A percentile compares a stretch with the other conserved stretches of the same genome.
phyloP scores from a whole-genome alignment of 1,140 invertebrate genomes.

The Epicauta chinensis region DNA sequence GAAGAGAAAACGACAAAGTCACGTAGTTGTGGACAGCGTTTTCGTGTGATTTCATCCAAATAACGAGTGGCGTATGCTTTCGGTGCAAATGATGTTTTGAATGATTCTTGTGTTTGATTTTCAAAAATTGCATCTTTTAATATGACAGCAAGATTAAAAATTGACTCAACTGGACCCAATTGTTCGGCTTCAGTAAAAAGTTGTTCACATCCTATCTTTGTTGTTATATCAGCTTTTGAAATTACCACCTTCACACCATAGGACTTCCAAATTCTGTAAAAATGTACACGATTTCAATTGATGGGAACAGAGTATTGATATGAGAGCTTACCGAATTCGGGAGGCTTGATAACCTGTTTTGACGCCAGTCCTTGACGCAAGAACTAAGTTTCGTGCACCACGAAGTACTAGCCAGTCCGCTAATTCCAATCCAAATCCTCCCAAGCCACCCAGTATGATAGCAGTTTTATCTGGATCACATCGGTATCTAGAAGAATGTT shows the following conservation, averaged over 20 bases:
- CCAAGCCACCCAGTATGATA: conserved; percentile 68
- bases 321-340: conserved; percentile 50
- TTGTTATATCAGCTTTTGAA: conserved; percentile 45
- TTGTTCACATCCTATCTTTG: conserved; percentile 45
- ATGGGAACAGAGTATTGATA: conserved; percentile 9
- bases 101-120: conserved; percentile 63
- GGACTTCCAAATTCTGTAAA: conserved; percentile 46
- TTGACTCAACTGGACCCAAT: conserved; percentile 60
- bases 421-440: conserved; percentile 73
- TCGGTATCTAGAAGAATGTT: conserved; percentile 22
- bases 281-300: neutral
- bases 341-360: conserved; percentile 72
- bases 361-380: conserved; percentile 74
- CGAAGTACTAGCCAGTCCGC: conserved; percentile 77
- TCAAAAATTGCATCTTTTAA: conserved; percentile 60
- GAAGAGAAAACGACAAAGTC: conserved; percentile 76
- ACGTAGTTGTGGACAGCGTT: conserved; percentile 38
- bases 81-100: conserved; percentile 42
- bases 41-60: conserved; percentile 47
- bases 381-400: conserved; percentile 69
- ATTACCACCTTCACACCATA: conserved; percentile 50
- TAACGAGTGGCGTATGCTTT: conserved; percentile 46
- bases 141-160: conserved; percentile 73
- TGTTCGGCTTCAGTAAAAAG: conserved; percentile 52
- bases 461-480: conserved; percentile 48